Evolutionary conservation across 2,888 invertebrate genomes (phyloP), one percentile per base, ranked within the genome.

Genomic region (Dichetophora obliterata): DNA sequence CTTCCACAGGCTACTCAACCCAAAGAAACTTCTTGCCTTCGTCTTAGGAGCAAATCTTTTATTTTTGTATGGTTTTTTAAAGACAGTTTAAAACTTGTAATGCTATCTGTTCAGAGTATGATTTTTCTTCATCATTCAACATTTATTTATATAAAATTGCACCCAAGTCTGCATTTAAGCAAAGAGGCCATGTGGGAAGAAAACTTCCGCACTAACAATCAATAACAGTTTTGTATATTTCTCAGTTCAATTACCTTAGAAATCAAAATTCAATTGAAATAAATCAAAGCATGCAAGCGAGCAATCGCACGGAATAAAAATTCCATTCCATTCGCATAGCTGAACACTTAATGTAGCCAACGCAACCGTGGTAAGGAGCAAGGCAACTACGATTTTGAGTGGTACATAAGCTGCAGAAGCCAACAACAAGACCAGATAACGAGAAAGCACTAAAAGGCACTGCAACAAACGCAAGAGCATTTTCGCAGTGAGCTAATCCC

Each of bases 191-290:
- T 43, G 43, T 43, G 43, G 43, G 43, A 43, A 43, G 43, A 2
- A 3, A 43, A 43, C 43, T 43, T 14, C 43, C 14, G 6, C 43
- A 43, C 11, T 11, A 43, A 3, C 43, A 43, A 43, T 43, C 43
- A 43, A 43, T 11, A 43, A 43, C 14, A 43, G 43, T 43, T 43
- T 43, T 43, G 43, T 43, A 43, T 14, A 43, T 54, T 22, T 22
- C 22, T 5, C 50, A 86, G 85, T 86, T 85, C 86, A 86, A 85
- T 86, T 85, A 86, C 85, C 85, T 85, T 84, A 84, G 85, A 86
- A 86, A 85, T 86, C 85, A 86, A 85, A 86, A 86, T 84, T 85
- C 85, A 85, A 85, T 85, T 84, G 84, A 82, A 78, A 78, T 80
- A 81, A 74, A 81, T 77, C 80, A 72, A 80, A 79, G 78, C 79